A percentile compares a stretch with the other conserved stretches of the same genome.
phyloP scores from a whole-genome alignment of 2,113 vertebrate genomes.

The Nansenia antarctica region DNA sequence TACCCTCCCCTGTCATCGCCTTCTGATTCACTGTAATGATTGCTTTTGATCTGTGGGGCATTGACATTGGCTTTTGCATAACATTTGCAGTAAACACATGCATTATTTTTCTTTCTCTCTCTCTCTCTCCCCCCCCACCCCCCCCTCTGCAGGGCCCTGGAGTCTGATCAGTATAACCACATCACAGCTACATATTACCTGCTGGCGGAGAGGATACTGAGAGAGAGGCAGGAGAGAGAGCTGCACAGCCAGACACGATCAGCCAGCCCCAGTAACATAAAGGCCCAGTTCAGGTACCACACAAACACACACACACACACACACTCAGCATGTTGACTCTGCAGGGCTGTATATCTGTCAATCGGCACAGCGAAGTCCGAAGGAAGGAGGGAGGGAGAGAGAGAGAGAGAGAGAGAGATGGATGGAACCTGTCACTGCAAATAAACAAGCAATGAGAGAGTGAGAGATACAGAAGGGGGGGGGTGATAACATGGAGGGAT shows the following conservation, averaged over 20 bases:
- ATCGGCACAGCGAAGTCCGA: neutral
- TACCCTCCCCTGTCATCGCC: constrained; percentile 32
- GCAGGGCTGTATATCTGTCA: neutral
- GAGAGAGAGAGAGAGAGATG: constrained; percentile 18
- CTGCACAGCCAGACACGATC: constrained; percentile 85
- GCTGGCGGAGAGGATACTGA: constrained; percentile 92
- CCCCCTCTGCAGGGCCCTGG: constrained; percentile 82
- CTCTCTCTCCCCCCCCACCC: neutral
- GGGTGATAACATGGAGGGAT: too few relatives aligned
- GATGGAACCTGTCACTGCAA: neutral
- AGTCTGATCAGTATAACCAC: constrained; percentile 98
- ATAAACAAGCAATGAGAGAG: neutral
- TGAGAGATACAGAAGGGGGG: neutral
- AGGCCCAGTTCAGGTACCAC: constrained; percentile 93
- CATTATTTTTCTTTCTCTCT: neutral
- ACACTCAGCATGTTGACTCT: constrained; percentile 3
- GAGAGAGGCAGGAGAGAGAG: constrained; percentile 95
- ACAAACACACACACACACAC: neutral
- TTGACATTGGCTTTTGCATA: neutral
- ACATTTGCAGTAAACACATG: neutral
- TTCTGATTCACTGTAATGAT: constrained; percentile 15
- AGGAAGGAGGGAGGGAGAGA: constrained; percentile 9
- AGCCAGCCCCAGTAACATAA: constrained; percentile 92
- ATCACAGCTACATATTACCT: constrained; percentile 99
- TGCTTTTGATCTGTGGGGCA: constrained; percentile 5